Evolutionary conservation across 1,140 invertebrate species (phyloP).

Genomic region (Macrotrachela quadricornifera): DNA sequence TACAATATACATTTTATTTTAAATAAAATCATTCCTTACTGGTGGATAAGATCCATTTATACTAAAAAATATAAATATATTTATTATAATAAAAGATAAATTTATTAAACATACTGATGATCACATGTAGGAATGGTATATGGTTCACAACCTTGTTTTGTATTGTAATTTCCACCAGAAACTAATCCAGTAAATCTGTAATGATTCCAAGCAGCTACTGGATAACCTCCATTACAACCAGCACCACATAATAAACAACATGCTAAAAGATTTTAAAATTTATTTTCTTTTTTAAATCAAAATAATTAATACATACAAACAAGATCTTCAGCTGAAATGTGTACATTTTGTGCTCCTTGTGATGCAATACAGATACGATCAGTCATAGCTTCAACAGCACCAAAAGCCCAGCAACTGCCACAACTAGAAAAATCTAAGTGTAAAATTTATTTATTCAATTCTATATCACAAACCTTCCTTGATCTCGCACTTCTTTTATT

Average conservation of each 20-base stretch:
- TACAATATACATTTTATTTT: not conserved
- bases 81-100: conserved; percentile 24
- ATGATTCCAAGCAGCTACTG: conserved; percentile 54
- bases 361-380: conserved; percentile 61
- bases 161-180: conserved; percentile 56
- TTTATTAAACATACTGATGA: conserved; percentile 65
- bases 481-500: conserved; percentile 21
- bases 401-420: conserved; percentile 46
- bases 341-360: conserved; percentile 45
- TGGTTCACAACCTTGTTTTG: conserved; percentile 55
- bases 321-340: conserved; percentile 65
- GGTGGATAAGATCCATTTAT: conserved; percentile 12
- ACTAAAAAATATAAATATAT: not conserved
- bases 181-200: conserved; percentile 39
- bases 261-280: no score
- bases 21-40: no score
- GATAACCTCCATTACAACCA: conserved; percentile 48
- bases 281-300: no score
- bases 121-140: conserved; percentile 62
- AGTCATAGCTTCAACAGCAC: conserved; percentile 77
- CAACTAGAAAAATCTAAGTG: conserved; percentile 5
- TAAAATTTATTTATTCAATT: conserved; percentile 29
- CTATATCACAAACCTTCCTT: conserved; percentile 35
- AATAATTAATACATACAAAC: no score
- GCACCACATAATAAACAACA: conserved; percentile 59